Evolutionary conservation across 1,140 invertebrate species (phyloP), one percentile per base, ranked within the genome.

Genomic region (Apis florea): DNA sequence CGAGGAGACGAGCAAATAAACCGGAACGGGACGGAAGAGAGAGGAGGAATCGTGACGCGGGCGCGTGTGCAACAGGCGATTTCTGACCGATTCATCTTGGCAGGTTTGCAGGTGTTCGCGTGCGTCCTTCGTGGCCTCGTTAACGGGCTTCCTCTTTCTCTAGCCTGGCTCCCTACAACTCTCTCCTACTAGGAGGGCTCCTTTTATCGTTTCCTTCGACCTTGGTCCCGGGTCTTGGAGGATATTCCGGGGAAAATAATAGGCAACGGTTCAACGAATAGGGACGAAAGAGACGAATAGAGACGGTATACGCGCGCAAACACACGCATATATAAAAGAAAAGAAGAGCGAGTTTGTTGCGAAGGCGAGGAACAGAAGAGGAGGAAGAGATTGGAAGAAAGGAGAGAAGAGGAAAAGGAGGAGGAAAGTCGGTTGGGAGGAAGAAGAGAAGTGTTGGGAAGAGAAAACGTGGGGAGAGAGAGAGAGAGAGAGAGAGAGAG

Each of bases 21-120:
- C 10, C 19, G 56, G 21, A 77, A 82, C 53, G 24, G 66, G 26
- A n/a, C 24, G 11, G 19, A 51, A 59, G 31, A 69, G 9, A 24
- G 67, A 70, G 47, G 19, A 64, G 59, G 61, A 79, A 79, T 79
- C 75, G 59, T 54, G 73, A 83, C 54, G 54, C 79, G 59, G 8
- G 51, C 53, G 76, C 76, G 72, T 54, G 79, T 79, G 79, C 79
- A 83, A 79, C 70, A 83, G 74, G 49, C 56, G 69, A 85, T 85
- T 84, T 79, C 83, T 26, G 64, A 78, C 69, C 78, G 54, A 84
- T 87, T 77, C 49, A 82, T 81, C 79, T 82, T 71, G 51, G 17
- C 58, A 8, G 51, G 56, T 86, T 86, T 19, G 76, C 83, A 87
- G 83, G 83, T 86, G 78, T 69, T 78, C 76, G 70, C 74, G 75